Conservation (phyloP, 2,888 invertebrate species). For the Clivina fossor region DNA sequence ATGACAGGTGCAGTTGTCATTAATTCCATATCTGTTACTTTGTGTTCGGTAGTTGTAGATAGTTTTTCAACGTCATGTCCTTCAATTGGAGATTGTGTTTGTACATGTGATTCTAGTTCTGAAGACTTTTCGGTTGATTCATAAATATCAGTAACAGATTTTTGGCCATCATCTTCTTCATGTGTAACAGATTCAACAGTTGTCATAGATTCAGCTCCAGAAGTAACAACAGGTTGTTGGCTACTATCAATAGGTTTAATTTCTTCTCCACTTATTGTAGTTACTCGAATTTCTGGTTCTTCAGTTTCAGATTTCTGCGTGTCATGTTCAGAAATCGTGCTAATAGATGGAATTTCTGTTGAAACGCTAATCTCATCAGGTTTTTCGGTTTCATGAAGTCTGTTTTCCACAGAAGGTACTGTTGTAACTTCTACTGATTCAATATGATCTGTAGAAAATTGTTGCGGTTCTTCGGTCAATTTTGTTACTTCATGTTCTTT, state of each 20-base stretch:
- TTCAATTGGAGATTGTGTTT: conserved; percentile 24
- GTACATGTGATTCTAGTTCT: conserved; percentile 17
- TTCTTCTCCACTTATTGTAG: conserved; percentile 9
- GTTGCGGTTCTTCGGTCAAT: conserved; percentile 28
- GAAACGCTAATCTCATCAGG: conserved; percentile 32
- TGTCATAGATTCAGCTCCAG: conserved; percentile 1
- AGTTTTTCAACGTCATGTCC: conserved; percentile 14
- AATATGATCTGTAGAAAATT: conserved; percentile 24
- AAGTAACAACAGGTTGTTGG: conserved; percentile 1
- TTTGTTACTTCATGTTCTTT: conserved; percentile 31
- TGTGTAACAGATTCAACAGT: conserved; percentile 7
- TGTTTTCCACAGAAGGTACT: conserved; percentile 20
- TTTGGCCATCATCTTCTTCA: conserved; percentile 42
- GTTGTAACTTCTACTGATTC: conserved; percentile 30
- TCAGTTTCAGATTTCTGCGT: conserved; percentile 33
- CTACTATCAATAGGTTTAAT: background rate
- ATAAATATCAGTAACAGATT: conserved; percentile 2
- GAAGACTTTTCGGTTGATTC: conserved; percentile 13
- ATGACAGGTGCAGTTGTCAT: conserved; percentile 20
- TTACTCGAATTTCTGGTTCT: conserved; percentile 13
- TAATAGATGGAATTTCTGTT: conserved; percentile 16
- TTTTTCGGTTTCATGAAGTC: conserved; percentile 29
- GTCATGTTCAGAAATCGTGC: conserved; percentile 29
- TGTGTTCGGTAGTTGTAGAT: background rate
- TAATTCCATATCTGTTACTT: background rate